These are phyloP conservation scores for Xyrichtys novacula DNA, from an alignment of 2,797 vertebrate species.

Conservation along the genomic window DNA sequence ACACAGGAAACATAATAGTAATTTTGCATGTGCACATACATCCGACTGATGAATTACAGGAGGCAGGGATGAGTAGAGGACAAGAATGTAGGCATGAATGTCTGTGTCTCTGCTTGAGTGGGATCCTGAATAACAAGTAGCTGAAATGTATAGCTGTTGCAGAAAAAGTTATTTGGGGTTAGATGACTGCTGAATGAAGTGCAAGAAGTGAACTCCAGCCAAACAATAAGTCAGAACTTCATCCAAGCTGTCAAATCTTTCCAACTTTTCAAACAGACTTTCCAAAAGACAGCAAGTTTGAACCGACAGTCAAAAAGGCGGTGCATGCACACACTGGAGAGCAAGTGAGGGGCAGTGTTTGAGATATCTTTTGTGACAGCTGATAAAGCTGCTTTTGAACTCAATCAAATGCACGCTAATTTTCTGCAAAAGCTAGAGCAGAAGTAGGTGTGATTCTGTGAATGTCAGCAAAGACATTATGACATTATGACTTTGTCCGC, in stretches of 20 bases:
- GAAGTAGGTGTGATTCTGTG: no score
- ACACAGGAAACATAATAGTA: slow-evolving; percentile 58
- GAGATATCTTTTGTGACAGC: no score
- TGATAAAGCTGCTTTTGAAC: no score
- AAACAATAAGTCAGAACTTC: not conserved
- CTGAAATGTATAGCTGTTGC: slow-evolving; percentile 20
- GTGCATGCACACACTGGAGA: no score
- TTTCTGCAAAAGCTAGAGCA: no score
- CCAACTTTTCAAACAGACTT: not conserved
- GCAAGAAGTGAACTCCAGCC: not conserved
- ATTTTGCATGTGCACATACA: slow-evolving; percentile 3
- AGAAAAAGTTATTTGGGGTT: slow-evolving; percentile 14
- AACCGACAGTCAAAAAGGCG: no score
- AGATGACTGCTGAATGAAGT: slow-evolving; percentile 13
- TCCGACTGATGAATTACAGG: slow-evolving; percentile 39
- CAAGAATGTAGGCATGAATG: not conserved
- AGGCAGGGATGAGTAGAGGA: slow-evolving; percentile 13
- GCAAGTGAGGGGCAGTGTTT: no score
- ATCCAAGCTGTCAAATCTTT: not conserved
- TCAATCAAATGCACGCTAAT: no score
- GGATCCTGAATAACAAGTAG: slow-evolving; percentile 42
- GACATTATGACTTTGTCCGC: no score
- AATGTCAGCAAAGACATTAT: no score
- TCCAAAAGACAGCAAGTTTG: not conserved
- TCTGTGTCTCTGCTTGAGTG: not conserved